phyloP scores from a whole-genome alignment of 2,113 vertebrate genomes.

The Tychaedon coryphoeus region DNA sequence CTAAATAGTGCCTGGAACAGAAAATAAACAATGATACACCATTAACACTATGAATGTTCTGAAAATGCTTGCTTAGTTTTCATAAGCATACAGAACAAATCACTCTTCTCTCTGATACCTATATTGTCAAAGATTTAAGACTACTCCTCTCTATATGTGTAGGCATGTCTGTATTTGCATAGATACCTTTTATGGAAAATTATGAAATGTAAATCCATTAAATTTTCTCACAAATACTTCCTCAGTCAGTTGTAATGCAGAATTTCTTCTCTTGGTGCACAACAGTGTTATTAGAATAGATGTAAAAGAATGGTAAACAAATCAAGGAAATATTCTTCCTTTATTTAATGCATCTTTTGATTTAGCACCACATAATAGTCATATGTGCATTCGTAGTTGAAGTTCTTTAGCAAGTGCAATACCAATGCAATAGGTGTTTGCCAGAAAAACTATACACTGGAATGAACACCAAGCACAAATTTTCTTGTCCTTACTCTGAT shows the following conservation, averaged over 20 bases:
- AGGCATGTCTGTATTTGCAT: background rate
- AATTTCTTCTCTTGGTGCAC: background rate
- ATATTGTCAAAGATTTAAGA: background rate
- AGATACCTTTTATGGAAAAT: background rate
- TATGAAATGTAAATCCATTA: background rate
- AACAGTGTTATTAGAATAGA: background rate
- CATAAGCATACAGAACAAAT: background rate
- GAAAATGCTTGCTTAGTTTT: background rate
- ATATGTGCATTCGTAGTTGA: background rate
- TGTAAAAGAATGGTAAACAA: background rate
- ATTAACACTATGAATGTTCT: background rate
- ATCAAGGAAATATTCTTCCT: background rate
- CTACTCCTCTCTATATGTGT: background rate
- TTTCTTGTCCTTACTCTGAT: background rate
- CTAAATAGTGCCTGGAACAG: background rate
- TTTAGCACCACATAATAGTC: background rate
- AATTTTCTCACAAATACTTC: background rate
- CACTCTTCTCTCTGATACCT: background rate
- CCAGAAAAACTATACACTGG: background rate
- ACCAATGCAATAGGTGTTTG: background rate
- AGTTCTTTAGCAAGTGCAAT: background rate
- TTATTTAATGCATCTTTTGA: background rate
- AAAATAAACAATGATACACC: background rate
- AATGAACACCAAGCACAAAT: background rate
- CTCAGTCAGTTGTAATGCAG: background rate